phyloP scores from a whole-genome alignment of 1,140 invertebrate genomes.

The Amphibalanus amphitrite region DNA sequence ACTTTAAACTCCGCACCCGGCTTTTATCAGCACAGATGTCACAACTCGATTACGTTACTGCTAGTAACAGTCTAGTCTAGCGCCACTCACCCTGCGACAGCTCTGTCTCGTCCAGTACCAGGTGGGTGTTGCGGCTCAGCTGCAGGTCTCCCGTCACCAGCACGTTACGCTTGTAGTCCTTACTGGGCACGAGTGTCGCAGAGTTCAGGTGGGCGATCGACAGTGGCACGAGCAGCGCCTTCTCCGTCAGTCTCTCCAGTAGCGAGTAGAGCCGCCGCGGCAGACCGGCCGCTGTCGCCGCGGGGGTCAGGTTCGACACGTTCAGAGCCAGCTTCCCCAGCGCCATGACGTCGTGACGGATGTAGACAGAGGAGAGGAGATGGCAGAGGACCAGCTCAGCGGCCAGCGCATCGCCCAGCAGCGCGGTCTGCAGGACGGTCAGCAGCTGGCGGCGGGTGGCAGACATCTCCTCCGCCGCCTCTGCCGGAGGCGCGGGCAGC shows the following conservation, averaged over 20 bases:
- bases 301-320: conserved; percentile 37
- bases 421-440: conserved; percentile 51
- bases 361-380: conserved; percentile 65
- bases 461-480: conserved; percentile 25
- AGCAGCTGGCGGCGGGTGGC: conserved; percentile 44
- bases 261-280: conserved; percentile 44
- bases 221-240: conserved; percentile 59
- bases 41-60: too few species aligned
- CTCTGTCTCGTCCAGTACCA: conserved; percentile 70
- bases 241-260: conserved; percentile 48
- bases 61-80: too few species aligned
- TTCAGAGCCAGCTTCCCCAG: conserved; percentile 69
- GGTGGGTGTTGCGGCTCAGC: conserved; percentile 56
- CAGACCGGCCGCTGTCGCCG: background rate
- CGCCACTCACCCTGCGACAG: conserved; percentile 34
- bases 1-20: too few species aligned
- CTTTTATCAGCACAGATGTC: too few species aligned
- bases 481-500: conserved; percentile 12
- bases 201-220: conserved; percentile 65
- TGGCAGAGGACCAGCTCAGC: conserved; percentile 77
- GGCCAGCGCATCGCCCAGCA: conserved; percentile 63
- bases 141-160: conserved; percentile 66
- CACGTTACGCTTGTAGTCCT: conserved; percentile 49
- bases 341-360: conserved; percentile 45
- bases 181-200: conserved; percentile 53